Base-by-base conservation (phyloP, 2,888 invertebrate species). In the Tipula unca region DNA sequence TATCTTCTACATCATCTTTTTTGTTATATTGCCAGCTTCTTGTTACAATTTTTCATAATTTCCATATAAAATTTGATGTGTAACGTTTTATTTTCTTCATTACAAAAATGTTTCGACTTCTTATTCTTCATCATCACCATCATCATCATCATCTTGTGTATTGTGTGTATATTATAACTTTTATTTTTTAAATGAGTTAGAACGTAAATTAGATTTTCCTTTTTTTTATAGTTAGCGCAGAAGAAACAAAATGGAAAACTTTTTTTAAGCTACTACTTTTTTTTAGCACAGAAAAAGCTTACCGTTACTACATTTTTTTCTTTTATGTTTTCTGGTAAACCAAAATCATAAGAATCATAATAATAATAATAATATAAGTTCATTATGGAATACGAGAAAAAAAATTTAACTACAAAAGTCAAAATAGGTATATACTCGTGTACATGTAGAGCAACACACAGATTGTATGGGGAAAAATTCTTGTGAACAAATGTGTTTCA, bases 131-230 rank as follows among this genome's bases (percentile, higher is more conserved):
- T 20, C 69, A 48, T 48, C 32, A 32, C 6, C 48, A 48, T 48
- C 48, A 48, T 48, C 48, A 48, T n/a, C 48, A 48, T 48, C 48
- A 25, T 69, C 69, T 2, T 69, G 69, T 69, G 69, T 69, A 69
- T 69, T 69, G 69, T 69, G 69, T 69, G 32, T 32, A 2, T 32
- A 32, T 69, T 69, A 69, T 69, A 69, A 69, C 69, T 25, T 69
- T 69, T 69, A 25, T 69, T 48, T 69, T 69, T 69, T 69, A 69
- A 69, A 69, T 69, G 69, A 69, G 69, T 69, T 69, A 69, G 69
- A 69, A 69, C 69, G 69, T 69, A 69, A 69, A 69, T 69, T 69
- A 69, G 69, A 10, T 69, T 69, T 69, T 69, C 69, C 1, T 69
- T 69, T 69, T 20, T 54, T 69, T 25, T 69, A 69, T 69, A 69